Base-by-base conservation (phyloP, 2,113 vertebrate genomes). In the Scophthalmus maximus region DNA sequence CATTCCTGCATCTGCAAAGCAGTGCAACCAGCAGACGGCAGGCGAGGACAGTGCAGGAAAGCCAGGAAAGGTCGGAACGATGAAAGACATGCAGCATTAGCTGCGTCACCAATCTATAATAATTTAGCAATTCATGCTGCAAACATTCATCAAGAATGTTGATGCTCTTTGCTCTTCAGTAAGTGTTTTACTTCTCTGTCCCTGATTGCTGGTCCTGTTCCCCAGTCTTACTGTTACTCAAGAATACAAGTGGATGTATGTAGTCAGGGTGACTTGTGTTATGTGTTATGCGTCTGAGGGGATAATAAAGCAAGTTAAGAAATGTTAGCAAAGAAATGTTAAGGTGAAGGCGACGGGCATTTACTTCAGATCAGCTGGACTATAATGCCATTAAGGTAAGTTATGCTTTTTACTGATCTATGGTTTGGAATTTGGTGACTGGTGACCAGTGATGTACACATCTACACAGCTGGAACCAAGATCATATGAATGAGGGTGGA, bases 1-100 rank as follows among this genome's bases (percentile, higher is more conserved):
- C 84, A 86, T 73, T 53, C 51, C 53, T 69, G 59, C 56, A 73
- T 22, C 64, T 69, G 68, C 76, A 74, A 0, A 70, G 78, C 81
- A 69, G 69, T 40, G 56, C 70, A 52, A 4, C 49, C 6, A 46
- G 30, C 20, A 23, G 38, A 57, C 20, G 10, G 10, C 5, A 40
- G 67, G 32, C 7, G 1, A 70, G 27, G 51, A 36, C 32, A 59
- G 62, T 47, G 50, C 42, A 58, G 12, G 73, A 4, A 32, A 71
- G 71, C 34, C 53, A 42, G 29, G 32, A 53, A 38, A 62, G 50
- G 51, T 55, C 26, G 11, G 42, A 68, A 42, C 7, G 29, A 14
- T 11, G 12, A 44, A 32, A 38, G 44, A 22, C 20, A 42, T n/a
- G 36, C 22, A 18, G 63, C 25, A 50, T 7, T n/a, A 1, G 46